These are phyloP conservation scores for Agrotis ipsilon DNA, from an alignment of 2,888 invertebrate species.

Conservation along the genomic window DNA sequence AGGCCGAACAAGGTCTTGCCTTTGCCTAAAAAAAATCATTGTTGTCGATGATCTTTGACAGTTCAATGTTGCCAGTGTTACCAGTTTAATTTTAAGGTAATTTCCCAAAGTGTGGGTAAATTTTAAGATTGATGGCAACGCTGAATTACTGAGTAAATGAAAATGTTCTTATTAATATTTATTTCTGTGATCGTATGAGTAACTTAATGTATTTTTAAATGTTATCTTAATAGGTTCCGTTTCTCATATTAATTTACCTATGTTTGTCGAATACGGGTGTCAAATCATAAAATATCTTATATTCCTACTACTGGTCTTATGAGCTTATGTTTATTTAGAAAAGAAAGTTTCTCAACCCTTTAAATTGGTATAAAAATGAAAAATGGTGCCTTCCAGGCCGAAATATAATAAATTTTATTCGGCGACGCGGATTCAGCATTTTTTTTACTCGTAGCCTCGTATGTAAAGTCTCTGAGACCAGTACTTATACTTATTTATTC, in stretches of 20 bases:
- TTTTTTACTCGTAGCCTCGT: background rate
- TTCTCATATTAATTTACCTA: constrained; percentile 36
- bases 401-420: background rate
- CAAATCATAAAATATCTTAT: constrained; percentile 15
- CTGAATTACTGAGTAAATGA: constrained; percentile 25
- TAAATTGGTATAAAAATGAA: background rate
- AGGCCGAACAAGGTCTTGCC: constrained; percentile 26
- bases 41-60: constrained; percentile 22
- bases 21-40: constrained; percentile 19
- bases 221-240: constrained; percentile 39
- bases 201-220: constrained; percentile 58
- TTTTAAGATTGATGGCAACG: constrained; percentile 24
- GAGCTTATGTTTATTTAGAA: background rate
- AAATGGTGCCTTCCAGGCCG: background rate
- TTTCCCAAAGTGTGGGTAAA: constrained; percentile 33
- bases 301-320: constrained; percentile 18
- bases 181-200: constrained; percentile 63
- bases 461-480: constrained; percentile 6
- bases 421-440: background rate
- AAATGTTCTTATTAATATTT: constrained; percentile 55
- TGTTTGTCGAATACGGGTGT: constrained; percentile 45
- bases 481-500: constrained; percentile 43
- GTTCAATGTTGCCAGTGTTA: constrained; percentile 54
- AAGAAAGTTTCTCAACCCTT: too few relatives aligned
- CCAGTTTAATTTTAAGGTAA: constrained; percentile 47